These are phyloP conservation scores for Trematomus bernacchii DNA, from an alignment of 2,797 vertebrate species.

Conservation along the genomic window DNA sequence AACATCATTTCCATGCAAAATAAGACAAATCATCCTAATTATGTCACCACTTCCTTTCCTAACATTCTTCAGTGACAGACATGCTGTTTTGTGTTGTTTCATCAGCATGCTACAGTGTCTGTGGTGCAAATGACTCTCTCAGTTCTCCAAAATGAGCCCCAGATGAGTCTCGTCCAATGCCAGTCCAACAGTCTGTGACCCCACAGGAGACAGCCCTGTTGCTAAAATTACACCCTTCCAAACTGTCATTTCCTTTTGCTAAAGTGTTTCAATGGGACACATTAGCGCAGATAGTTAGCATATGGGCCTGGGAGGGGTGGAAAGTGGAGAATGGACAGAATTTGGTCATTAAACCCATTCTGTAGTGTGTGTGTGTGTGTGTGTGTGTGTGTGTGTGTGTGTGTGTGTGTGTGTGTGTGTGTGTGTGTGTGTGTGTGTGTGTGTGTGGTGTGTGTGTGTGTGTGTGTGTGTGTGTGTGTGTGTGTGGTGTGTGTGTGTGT, in stretches of 20 bases:
- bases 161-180: constrained; percentile 71
- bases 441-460: too few relatives aligned
- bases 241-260: constrained; percentile 88
- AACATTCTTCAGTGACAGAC: constrained; percentile 42
- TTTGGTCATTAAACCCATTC: constrained; percentile 23
- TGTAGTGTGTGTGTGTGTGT: not conserved
- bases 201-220: constrained; percentile 79
- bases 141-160: constrained; percentile 77
- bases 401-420: too few relatives aligned
- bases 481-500: too few relatives aligned
- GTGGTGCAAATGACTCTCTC: constrained; percentile 60
- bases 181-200: constrained; percentile 77
- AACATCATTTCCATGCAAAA: not conserved
- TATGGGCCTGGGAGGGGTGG: constrained; percentile 71
- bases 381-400: too few relatives aligned
- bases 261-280: constrained; percentile 86
- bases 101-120: constrained; percentile 34
- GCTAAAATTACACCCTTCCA: constrained; percentile 88
- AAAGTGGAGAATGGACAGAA: constrained; percentile 40
- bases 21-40: constrained; percentile 14
- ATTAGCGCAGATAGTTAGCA: constrained; percentile 87
- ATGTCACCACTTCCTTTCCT: constrained; percentile 19
- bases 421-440: too few relatives aligned
- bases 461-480: too few relatives aligned
- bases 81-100: constrained; percentile 48